These are phyloP conservation scores for Leucopsar rothschildi DNA, from an alignment of 2,113 vertebrate species.

Conservation along the genomic window DNA sequence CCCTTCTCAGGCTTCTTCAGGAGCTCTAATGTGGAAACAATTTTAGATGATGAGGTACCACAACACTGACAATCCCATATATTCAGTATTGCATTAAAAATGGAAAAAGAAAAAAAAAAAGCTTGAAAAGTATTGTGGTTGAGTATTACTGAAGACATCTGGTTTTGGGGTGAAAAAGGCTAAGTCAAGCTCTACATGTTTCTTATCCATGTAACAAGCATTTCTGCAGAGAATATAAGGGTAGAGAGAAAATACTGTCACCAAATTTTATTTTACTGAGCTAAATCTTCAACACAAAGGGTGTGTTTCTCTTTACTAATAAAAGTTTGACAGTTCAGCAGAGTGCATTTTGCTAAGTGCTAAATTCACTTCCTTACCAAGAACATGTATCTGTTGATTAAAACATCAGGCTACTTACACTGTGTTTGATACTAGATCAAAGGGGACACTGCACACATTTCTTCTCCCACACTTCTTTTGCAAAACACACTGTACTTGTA, in stretches of 20 bases:
- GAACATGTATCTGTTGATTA: background rate
- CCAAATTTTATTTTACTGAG: slow-evolving; percentile 10
- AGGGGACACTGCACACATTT: background rate
- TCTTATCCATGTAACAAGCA: background rate
- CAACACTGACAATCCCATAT: background rate
- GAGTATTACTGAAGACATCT: background rate
- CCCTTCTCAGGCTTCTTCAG: background rate
- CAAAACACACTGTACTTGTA: background rate
- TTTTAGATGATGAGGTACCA: background rate
- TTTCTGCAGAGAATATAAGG: background rate
- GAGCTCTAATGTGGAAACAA: background rate
- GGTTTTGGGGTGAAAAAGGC: background rate
- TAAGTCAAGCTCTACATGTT: background rate
- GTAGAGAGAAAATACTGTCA: background rate
- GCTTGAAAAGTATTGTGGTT: background rate
- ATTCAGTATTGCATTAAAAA: background rate
- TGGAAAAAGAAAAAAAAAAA: background rate
- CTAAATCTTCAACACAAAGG: background rate
- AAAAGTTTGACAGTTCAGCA: slow-evolving; percentile 6
- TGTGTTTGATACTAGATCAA: background rate
- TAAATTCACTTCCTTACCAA: background rate
- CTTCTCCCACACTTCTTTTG: background rate
- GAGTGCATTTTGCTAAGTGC: background rate
- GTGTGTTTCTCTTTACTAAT: background rate
- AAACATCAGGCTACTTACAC: background rate